Base-by-base conservation (phyloP, 2,888 invertebrate species). In the Cosmopolites sordidus region DNA sequence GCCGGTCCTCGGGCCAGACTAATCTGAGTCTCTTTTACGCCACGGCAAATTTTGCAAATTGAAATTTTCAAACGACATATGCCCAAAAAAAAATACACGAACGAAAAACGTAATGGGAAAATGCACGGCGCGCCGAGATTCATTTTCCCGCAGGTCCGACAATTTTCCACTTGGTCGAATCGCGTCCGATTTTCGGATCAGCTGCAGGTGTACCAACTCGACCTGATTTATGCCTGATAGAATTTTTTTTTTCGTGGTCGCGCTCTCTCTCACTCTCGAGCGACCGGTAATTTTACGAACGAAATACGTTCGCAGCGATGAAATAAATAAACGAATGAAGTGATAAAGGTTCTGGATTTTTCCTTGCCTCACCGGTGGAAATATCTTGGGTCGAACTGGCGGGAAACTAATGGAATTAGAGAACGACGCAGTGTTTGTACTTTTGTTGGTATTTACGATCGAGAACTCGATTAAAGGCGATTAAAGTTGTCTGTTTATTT, bases 121-220 rank as follows among this genome's bases (percentile, higher is more conserved):
- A 33, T 33, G 33, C 33, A 17, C 12, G 14, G 43, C 37, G 15
- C 30, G 44, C 40, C 47, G 44, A 41, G 51, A 41, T 51, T 43
- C 48, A 51, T 55, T 52, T 51, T 47, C 40, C 45, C 12, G 41
- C 48, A 42, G 56, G 56, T 52, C 56, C 43, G 44, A 61, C 62
- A 64, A 64, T 66, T 66, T 66, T 62, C 64, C 62, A 56, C 58
- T 47, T 59, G 62, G 61, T 62, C 58, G 64, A 61, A 60, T 59
- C 60, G 62, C 40, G 62, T 64, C 60, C 65, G 64, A 66, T 65
- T 64, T 64, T 60, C 29, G 47, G 30, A 55, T 51, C 51, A 48
- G 48, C 51, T n/a, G 16, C 48, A 45, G 44, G 51, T 45, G 42
- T 40, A 42, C 14, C 40, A n/a, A 33, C 33, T n/a, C n/a, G n/a